Conservation (phyloP, 2,113 vertebrate genomes). For the Rhabdornis inornatus region DNA sequence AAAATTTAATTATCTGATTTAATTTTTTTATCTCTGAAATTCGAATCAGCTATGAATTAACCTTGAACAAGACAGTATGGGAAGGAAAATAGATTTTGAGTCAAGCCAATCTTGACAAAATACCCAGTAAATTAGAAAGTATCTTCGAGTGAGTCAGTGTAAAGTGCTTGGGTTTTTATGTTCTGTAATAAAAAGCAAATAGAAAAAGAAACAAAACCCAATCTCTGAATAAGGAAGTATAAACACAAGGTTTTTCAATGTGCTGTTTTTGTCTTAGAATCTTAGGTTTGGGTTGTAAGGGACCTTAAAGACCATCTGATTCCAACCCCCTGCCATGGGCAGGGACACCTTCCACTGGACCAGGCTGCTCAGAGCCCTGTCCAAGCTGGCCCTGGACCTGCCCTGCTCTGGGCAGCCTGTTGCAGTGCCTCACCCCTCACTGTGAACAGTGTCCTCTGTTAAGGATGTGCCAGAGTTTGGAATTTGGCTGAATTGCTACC, state of each 20-base stretch:
- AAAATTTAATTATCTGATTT: conserved; percentile 17
- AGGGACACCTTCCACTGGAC: neutral
- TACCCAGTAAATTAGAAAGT: neutral
- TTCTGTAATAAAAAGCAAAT: neutral
- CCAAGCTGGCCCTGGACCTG: neutral
- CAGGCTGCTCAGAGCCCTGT: neutral
- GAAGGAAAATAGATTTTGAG: neutral
- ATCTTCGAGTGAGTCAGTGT: neutral
- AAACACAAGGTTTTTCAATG: neutral
- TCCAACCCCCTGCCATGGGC: neutral
- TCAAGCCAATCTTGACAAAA: neutral
- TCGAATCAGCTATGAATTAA: neutral
- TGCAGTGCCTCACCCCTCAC: neutral
- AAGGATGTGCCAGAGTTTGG: neutral
- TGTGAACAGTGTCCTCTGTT: neutral
- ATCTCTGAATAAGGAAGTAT: neutral
- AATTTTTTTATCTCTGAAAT: conserved; percentile 8
- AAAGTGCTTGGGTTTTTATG: neutral
- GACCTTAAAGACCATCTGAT: neutral
- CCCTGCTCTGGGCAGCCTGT: neutral
- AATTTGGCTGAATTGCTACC: neutral
- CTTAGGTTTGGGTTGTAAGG: neutral
- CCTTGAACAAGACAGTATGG: neutral
- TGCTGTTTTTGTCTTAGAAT: neutral
- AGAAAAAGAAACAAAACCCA: neutral